Evolutionary conservation across 2,888 invertebrate species (phyloP), one percentile per base, ranked within the genome.

Genomic region (Tubulanus polymorphus): DNA sequence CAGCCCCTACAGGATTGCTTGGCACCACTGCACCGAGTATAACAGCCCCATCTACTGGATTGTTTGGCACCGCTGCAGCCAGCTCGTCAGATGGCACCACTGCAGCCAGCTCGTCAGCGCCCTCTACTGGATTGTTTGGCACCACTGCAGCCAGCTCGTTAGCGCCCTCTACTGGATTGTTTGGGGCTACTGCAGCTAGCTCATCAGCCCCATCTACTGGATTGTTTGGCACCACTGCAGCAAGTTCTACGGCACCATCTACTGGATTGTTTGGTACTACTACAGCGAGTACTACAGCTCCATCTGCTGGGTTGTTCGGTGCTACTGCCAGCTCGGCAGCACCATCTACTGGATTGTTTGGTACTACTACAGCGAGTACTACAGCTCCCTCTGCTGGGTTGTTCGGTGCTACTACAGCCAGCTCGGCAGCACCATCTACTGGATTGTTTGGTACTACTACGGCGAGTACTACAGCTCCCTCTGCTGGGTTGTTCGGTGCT

Each of bases 191-290:
- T 28, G 12, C 47, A 10, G 55, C 57, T 53, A 55, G 56, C 20
- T 32, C 32, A 12, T 18, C 52, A 15, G 32, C 37, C 45, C 52
- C 3, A 49, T 50, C 20, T n/a, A n/a, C n/a, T n/a, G n/a, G n/a
- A n/a, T n/a, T n/a, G n/a, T n/a, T n/a, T n/a, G n/a, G n/a, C n/a
- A n/a, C n/a, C n/a, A n/a, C n/a, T n/a, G n/a, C n/a, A n/a, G n/a
- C n/a, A n/a, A n/a, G n/a, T n/a, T n/a, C n/a, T n/a, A n/a, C n/a
- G 20, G 55, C n/a, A 48, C 51, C 10, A 23, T 57, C 2, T 52
- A 53, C 50, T 18, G 35, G 48, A 48, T 37, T 51, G 23, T 59
- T 57, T 57, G 61, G 57, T 25, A 50, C 54, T 35, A 25, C 60
- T 12, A 41, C 55, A 15, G 8, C 52, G 5, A 20, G 46, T 1